phyloP scores from a whole-genome alignment of 1,140 invertebrate genomes.

The Tyrophagus putrescentiae region DNA sequence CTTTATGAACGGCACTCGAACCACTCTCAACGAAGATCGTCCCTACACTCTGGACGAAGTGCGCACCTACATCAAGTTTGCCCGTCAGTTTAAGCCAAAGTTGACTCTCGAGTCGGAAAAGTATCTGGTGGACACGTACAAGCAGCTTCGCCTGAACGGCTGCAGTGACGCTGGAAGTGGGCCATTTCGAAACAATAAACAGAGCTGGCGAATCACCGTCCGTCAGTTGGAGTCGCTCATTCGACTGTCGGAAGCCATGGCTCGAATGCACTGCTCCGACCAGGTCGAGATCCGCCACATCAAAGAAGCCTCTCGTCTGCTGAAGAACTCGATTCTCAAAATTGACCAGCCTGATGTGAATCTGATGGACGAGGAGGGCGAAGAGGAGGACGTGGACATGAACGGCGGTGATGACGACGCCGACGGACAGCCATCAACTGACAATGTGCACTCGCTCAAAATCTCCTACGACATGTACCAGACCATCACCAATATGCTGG shows the following conservation, averaged over 20 bases:
- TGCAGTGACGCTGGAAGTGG: slow-evolving; percentile 37
- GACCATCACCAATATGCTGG: slow-evolving; percentile 73
- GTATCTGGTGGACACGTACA: slow-evolving; percentile 76
- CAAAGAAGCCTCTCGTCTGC: slow-evolving; percentile 74
- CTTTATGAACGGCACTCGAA: slow-evolving; percentile 46
- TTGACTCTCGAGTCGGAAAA: slow-evolving; percentile 57
- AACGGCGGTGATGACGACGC: slow-evolving; percentile 15
- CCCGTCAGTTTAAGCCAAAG: slow-evolving; percentile 86
- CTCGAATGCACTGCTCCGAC: slow-evolving; percentile 83
- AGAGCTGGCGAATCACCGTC: slow-evolving; percentile 92
- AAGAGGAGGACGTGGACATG: slow-evolving; percentile 28
- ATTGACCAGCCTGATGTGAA: slow-evolving; percentile 96
- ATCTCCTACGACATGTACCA: slow-evolving; percentile 92
- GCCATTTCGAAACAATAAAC: slow-evolving; percentile 47
- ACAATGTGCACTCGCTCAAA: slow-evolving; percentile 54
- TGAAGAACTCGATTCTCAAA: slow-evolving; percentile 96
- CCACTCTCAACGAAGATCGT: slow-evolving; percentile 43
- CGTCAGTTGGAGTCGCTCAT: slow-evolving; percentile 96
- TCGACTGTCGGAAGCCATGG: slow-evolving; percentile 85
- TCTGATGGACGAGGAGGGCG: slow-evolving; percentile 41
- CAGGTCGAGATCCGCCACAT: slow-evolving; percentile 75
- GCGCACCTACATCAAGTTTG: slow-evolving; percentile 85
- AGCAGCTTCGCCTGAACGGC: slow-evolving; percentile 55
- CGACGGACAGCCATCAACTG: neutral
- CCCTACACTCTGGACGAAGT: slow-evolving; percentile 74